A percentile compares a stretch with the other conserved stretches of the same genome.
phyloP scores from a whole-genome alignment of 2,888 invertebrate genomes.

The Chymomyza caudatula region DNA sequence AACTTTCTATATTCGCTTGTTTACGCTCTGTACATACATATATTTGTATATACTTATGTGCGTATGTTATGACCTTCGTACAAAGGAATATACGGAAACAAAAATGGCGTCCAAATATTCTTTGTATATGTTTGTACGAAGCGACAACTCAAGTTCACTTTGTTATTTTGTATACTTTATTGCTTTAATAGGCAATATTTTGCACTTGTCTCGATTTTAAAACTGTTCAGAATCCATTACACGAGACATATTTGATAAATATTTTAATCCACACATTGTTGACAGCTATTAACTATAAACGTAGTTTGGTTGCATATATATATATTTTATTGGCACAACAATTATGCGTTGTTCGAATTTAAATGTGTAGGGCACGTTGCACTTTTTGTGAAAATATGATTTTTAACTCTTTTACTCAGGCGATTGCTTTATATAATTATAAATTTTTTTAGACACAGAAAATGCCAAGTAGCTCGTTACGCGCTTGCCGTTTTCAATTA shows the following conservation, averaged over 20 bases:
- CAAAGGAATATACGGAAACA: constrained; percentile 38
- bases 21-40: constrained; percentile 18
- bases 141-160: not conserved
- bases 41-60: constrained; percentile 6
- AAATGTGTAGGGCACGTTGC: not conserved
- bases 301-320: not conserved
- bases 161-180: not conserved
- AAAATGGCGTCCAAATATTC: constrained; percentile 41
- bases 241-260: constrained; percentile 69
- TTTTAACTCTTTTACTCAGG: not conserved
- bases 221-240: constrained; percentile 74
- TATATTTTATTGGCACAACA: not conserved
- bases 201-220: constrained; percentile 39
- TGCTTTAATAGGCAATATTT: not conserved
- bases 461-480: not conserved
- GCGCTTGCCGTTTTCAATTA: not conserved
- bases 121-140: not conserved
- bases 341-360: not conserved
- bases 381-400: not conserved
- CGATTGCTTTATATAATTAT: not conserved
- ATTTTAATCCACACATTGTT: constrained; percentile 44
- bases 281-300: not conserved
- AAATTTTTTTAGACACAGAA: not conserved
- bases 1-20: constrained; percentile 25
- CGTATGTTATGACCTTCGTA: constrained; percentile 41